Evolutionary conservation across 2,113 vertebrate species (phyloP).

Genomic region (Tragelaphus scriptus): DNA sequence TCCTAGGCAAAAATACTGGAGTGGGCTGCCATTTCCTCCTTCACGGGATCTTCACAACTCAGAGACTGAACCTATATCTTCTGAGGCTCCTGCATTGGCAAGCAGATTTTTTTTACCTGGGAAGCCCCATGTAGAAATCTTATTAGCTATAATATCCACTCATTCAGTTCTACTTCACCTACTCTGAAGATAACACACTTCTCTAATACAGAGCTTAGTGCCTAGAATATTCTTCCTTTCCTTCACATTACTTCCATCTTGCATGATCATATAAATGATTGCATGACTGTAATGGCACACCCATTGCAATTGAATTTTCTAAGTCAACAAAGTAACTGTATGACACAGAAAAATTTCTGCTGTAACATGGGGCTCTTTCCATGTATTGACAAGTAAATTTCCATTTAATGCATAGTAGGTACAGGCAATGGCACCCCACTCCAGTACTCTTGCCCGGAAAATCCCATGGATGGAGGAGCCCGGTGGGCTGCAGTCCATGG

Average conservation of each 20-base stretch:
- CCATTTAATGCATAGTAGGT: background rate
- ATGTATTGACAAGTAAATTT: background rate
- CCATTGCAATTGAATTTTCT: background rate
- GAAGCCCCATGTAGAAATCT: background rate
- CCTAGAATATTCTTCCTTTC: background rate
- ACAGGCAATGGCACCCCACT: background rate
- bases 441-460: too few relatives aligned
- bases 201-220: background rate
- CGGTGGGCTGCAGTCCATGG: too few relatives aligned
- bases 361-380: background rate
- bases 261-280: background rate
- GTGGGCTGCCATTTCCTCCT: background rate
- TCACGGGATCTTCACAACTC: background rate
- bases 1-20: background rate
- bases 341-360: background rate
- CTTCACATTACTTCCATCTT: background rate
- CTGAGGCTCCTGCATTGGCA: background rate
- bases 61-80: background rate
- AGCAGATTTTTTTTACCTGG: background rate
- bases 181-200: background rate
- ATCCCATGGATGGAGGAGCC: too few relatives aligned
- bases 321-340: background rate
- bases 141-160: background rate
- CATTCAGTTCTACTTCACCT: background rate
- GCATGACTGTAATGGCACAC: background rate